Evolutionary conservation across 2,888 invertebrate genomes (phyloP).

Genomic region (Yponomeuta malinellus): DNA sequence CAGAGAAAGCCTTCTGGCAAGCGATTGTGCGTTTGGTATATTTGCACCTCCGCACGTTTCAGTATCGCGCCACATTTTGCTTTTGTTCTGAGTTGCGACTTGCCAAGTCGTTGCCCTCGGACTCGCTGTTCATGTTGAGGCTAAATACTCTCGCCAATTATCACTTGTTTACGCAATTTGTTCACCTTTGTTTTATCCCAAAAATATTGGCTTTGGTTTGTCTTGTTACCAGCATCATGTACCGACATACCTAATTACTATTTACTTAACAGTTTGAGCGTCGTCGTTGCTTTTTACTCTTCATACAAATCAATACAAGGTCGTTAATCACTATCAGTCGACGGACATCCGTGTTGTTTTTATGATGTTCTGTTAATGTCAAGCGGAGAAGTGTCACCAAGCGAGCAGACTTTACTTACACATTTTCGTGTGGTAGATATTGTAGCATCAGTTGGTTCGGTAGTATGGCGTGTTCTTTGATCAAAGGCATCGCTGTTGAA

Average conservation of each 20-base stretch:
- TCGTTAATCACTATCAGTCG: conserved; percentile 2
- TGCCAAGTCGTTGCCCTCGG: conserved; percentile 45
- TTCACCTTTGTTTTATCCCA: neutral
- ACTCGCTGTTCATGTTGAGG: conserved; percentile 22
- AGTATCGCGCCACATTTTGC: conserved; percentile 32
- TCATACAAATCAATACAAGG: neutral
- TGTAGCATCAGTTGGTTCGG: too few relatives aligned
- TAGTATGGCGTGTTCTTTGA: neutral
- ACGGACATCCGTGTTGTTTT: neutral
- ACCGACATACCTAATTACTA: neutral
- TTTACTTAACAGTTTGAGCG: neutral
- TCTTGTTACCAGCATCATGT: too few relatives aligned
- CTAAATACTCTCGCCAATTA: neutral
- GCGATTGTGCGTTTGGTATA: neutral
- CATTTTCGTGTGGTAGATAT: neutral
- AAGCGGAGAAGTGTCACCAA: neutral
- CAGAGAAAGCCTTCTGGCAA: conserved; percentile 9
- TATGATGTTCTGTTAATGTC: neutral
- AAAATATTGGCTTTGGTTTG: neutral
- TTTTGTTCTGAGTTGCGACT: conserved; percentile 29
- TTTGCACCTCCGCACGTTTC: conserved; percentile 16
- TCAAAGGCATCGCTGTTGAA: too few relatives aligned
- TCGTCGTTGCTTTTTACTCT: neutral
- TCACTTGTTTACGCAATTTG: conserved; percentile 32
- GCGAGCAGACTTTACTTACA: neutral